Percentiles rank a stretch among this genome's conserved stretches.
Conservation (phyloP, 1,140 invertebrate genomes). For the Asobara japonica region DNA sequence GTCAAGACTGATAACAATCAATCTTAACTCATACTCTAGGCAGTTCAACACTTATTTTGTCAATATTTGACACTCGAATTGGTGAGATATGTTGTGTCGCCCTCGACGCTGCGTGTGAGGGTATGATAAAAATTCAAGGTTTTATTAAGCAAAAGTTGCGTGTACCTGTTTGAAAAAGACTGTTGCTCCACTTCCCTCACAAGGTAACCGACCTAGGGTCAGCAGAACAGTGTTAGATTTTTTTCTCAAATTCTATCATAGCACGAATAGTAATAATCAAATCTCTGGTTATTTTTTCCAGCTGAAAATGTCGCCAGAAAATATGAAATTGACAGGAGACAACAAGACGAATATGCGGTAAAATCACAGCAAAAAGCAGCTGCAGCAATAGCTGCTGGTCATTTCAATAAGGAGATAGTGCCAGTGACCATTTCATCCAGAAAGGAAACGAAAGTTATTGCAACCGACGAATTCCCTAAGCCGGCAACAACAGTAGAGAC, state of each 20-base stretch:
- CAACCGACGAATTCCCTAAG: conserved; percentile 77
- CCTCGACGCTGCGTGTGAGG: too few species aligned
- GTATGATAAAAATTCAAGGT: not conserved
- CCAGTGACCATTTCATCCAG: conserved; percentile 68
- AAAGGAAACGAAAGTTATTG: conserved; percentile 66
- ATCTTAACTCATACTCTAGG: too few species aligned
- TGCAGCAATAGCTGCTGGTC: conserved; percentile 71
- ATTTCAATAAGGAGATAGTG: conserved; percentile 80
- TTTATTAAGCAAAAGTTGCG: too few species aligned
- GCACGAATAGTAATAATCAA: not conserved
- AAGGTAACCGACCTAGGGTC: too few species aligned
- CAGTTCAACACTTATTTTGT: too few species aligned
- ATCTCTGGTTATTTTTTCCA: conserved; percentile 47
- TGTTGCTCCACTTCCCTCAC: too few species aligned
- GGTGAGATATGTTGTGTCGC: too few species aligned
- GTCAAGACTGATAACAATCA: too few species aligned
- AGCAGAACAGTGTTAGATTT: too few species aligned
- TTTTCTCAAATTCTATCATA: too few species aligned
- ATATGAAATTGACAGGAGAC: conserved; percentile 75
- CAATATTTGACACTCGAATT: too few species aligned
- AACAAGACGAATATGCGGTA: conserved; percentile 81
- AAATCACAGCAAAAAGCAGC: conserved; percentile 79
- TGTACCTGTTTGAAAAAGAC: too few species aligned
- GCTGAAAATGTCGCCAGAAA: conserved; percentile 84
- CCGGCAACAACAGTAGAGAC: conserved; percentile 69